Evolutionary conservation across 2,888 invertebrate species (phyloP).

Genomic region (Cotesia congregata): DNA sequence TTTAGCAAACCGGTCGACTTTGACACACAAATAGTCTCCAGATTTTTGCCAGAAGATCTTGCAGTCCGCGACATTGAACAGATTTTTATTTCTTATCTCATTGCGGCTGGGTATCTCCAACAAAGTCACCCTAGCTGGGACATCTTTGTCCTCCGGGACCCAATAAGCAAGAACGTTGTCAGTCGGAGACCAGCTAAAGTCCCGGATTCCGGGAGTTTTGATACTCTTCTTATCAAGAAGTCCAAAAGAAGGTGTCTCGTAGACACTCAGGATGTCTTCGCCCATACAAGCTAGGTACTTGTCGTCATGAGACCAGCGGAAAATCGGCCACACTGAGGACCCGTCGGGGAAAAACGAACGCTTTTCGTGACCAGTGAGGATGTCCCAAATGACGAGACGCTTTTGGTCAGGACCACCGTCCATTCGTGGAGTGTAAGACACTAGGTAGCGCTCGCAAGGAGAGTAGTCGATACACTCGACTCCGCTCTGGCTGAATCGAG

Average conservation of each 20-base stretch:
- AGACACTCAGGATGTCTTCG: conserved; percentile 88
- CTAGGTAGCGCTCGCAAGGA: conserved; percentile 96
- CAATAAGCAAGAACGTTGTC: conserved; percentile 97
- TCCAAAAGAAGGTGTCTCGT: conserved; percentile 96
- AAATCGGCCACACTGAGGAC: conserved; percentile 90
- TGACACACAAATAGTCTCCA: conserved; percentile 97
- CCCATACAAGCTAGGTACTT: conserved; percentile 93
- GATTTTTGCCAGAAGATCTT: conserved; percentile 99
- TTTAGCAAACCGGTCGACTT: conserved; percentile 90
- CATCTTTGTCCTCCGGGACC: conserved; percentile 97
- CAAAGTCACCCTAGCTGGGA: conserved; percentile 94
- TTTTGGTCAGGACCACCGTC: conserved; percentile 80
- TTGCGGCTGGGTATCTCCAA: conserved; percentile 91
- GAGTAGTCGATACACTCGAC: conserved; percentile 98
- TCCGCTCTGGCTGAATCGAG: conserved; percentile 89
- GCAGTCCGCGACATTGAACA: conserved; percentile 98
- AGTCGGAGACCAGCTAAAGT: conserved; percentile 98
- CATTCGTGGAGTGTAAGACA: conserved; percentile 91
- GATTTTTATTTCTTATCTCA: conserved; percentile 92
- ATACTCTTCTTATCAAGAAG: conserved; percentile 95
- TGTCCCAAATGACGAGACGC: conserved; percentile 96
- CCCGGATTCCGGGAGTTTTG: conserved; percentile 89
- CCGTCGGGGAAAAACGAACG: conserved; percentile 90
- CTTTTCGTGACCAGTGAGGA: conserved; percentile 93
- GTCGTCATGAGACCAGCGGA: conserved; percentile 98